Conservation (phyloP, 2,888 invertebrate species). For the Petrolisthes manimaculis region DNA sequence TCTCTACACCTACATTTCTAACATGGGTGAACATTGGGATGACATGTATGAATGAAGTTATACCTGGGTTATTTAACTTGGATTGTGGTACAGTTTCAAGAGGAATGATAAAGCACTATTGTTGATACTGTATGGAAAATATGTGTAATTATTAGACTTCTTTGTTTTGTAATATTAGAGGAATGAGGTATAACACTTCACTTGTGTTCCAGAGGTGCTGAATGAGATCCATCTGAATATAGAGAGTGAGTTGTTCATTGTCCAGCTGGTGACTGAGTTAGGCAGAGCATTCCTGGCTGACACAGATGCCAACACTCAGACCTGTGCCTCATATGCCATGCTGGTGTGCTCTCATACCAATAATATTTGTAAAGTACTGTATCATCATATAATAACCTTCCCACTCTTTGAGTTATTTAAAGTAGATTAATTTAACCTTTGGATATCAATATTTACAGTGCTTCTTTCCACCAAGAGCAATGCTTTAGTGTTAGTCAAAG, state of each 20-base stretch:
- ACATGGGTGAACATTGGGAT: neutral
- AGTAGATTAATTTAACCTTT: too few relatives aligned
- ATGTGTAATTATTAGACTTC: neutral
- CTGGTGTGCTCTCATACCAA: constrained; percentile 42
- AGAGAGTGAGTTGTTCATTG: constrained; percentile 53
- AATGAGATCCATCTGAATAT: constrained; percentile 53
- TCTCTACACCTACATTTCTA: constrained; percentile 45
- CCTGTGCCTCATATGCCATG: constrained; percentile 65
- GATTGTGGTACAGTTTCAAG: too few relatives aligned
- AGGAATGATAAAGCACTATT: too few relatives aligned
- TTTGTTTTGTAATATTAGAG: too few relatives aligned
- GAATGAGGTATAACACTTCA: neutral
- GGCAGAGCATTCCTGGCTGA: constrained; percentile 63
- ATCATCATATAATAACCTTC: too few relatives aligned
- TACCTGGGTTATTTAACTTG: too few relatives aligned
- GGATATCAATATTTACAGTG: too few relatives aligned
- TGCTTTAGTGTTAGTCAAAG: too few relatives aligned
- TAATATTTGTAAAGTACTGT: too few relatives aligned
- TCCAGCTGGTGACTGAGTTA: constrained; percentile 59
- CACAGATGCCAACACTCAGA: constrained; percentile 63
- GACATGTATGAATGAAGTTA: too few relatives aligned
- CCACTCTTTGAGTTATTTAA: too few relatives aligned
- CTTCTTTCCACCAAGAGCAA: too few relatives aligned
- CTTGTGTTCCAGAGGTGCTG: constrained; percentile 48
- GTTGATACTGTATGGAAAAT: neutral